Conservation (phyloP, 2,888 invertebrate genomes). For the Sinopyrophorus schimmeli region DNA sequence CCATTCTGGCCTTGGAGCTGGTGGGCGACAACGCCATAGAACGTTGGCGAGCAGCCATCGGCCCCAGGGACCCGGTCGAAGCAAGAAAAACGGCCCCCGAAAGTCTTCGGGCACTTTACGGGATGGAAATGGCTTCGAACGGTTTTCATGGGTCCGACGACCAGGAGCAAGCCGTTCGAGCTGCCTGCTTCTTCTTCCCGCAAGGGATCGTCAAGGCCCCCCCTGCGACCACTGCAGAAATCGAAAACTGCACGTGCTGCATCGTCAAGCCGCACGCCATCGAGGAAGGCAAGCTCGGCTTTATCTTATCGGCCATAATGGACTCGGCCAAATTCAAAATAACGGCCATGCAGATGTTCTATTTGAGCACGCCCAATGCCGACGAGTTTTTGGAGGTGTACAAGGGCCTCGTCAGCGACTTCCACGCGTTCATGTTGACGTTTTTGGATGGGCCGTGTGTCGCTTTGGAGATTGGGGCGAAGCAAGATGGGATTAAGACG, state of each 20-base stretch:
- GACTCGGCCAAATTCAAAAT: conserved; percentile 74
- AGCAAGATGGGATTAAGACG: conserved; percentile 59
- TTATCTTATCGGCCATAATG: conserved; percentile 72
- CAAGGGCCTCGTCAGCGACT: conserved; percentile 81
- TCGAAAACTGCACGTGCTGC: conserved; percentile 75
- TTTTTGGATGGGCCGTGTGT: conserved; percentile 83
- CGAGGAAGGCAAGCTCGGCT: conserved; percentile 71
- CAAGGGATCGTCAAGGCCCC: conserved; percentile 39
- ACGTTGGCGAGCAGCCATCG: conserved; percentile 63
- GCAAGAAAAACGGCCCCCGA: conserved; percentile 61
- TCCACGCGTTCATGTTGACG: conserved; percentile 80
- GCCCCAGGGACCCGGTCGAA: conserved; percentile 64
- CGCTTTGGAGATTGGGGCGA: conserved; percentile 79
- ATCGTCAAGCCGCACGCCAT: conserved; percentile 91
- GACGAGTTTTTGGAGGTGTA: conserved; percentile 94
- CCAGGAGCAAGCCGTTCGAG: conserved; percentile 60
- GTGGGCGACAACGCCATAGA: conserved; percentile 71
- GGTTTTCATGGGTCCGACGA: conserved; percentile 70
- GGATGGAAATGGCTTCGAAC: conserved; percentile 67
- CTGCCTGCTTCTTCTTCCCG: conserved; percentile 66
- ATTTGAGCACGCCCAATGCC: conserved; percentile 79
- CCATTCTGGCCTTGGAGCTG: conserved; percentile 72
- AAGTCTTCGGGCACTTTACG: conserved; percentile 68
- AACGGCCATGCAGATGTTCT: conserved; percentile 77
- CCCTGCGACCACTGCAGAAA: conserved; percentile 58